Conservation (phyloP, 1,140 invertebrate genomes). For the Lasioglossum baleicum region DNA sequence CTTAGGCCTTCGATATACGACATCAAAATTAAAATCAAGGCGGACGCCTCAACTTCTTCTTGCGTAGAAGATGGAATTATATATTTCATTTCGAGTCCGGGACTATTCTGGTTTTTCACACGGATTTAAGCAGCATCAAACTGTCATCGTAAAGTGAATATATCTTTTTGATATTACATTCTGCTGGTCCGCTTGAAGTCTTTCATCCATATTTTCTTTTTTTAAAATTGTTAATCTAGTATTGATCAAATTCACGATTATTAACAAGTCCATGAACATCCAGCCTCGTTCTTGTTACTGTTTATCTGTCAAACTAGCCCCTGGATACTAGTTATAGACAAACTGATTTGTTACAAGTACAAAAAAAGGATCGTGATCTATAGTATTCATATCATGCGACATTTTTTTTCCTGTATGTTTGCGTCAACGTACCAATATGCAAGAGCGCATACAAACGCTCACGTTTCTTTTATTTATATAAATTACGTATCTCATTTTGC, state of each 20-base stretch:
- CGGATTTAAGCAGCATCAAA: slow-evolving; percentile 49
- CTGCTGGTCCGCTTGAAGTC: slow-evolving; percentile 53
- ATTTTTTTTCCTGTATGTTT: slow-evolving; percentile 34
- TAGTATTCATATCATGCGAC: slow-evolving; percentile 45
- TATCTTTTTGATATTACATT: slow-evolving; percentile 30
- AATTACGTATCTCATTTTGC: slow-evolving; percentile 67
- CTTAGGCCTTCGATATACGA: slow-evolving; percentile 65
- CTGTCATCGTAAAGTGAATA: slow-evolving; percentile 45
- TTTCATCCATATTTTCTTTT: slow-evolving; percentile 6
- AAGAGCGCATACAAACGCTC: slow-evolving; percentile 41
- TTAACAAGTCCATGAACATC: slow-evolving; percentile 48
- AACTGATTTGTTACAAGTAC: slow-evolving; percentile 56
- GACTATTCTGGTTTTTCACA: slow-evolving; percentile 36
- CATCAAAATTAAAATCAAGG: slow-evolving; percentile 59
- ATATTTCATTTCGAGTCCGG: slow-evolving; percentile 23
- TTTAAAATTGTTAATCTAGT: slow-evolving; percentile 9
- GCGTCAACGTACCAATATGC: slow-evolving; percentile 52
- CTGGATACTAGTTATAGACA: slow-evolving; percentile 42
- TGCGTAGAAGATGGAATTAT: slow-evolving; percentile 32
- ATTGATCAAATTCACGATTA: slow-evolving; percentile 28
- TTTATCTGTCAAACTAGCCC: slow-evolving; percentile 30
- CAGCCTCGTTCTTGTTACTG: slow-evolving; percentile 39
- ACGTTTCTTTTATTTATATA: slow-evolving; percentile 51
- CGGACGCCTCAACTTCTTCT: slow-evolving; percentile 20
- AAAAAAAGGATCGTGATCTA: slow-evolving; percentile 58